Evolutionary conservation across 2,888 invertebrate genomes (phyloP).

Genomic region (Homarus gammarus): DNA sequence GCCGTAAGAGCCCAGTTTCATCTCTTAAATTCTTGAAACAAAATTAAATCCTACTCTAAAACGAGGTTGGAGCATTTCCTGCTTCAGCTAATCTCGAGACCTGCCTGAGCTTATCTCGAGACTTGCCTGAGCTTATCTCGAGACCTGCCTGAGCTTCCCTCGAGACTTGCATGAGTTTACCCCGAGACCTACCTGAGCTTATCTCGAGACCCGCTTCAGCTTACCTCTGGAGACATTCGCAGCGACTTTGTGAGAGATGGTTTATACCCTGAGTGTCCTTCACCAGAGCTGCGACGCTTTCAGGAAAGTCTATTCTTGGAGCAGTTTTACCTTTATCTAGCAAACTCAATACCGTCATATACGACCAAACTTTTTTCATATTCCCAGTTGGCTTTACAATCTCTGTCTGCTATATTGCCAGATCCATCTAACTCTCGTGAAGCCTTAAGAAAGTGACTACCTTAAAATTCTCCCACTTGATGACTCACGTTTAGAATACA

Average conservation of each 20-base stretch:
- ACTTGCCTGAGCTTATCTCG: background rate
- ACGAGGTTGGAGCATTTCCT: background rate
- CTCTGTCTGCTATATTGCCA: background rate
- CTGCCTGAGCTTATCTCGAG: background rate
- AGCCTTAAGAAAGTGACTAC: background rate
- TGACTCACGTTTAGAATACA: no score
- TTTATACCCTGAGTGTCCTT: background rate
- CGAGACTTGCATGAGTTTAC: background rate
- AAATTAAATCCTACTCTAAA: background rate
- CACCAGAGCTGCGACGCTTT: background rate
- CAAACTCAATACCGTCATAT: background rate
- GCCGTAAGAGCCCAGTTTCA: no score
- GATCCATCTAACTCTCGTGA: background rate
- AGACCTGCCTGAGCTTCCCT: background rate
- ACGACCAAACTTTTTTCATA: conserved; percentile 12
- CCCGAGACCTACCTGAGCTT: no score
- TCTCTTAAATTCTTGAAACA: background rate
- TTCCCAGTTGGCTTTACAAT: background rate
- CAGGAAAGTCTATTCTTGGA: background rate
- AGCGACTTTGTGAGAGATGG: background rate
- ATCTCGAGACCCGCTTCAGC: no score
- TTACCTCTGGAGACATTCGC: background rate
- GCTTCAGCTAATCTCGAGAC: background rate
- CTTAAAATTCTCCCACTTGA: background rate
- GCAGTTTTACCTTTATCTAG: background rate